Evolutionary conservation across 2,797 vertebrate species (phyloP).

Genomic region (Molossus molossus): DNA sequence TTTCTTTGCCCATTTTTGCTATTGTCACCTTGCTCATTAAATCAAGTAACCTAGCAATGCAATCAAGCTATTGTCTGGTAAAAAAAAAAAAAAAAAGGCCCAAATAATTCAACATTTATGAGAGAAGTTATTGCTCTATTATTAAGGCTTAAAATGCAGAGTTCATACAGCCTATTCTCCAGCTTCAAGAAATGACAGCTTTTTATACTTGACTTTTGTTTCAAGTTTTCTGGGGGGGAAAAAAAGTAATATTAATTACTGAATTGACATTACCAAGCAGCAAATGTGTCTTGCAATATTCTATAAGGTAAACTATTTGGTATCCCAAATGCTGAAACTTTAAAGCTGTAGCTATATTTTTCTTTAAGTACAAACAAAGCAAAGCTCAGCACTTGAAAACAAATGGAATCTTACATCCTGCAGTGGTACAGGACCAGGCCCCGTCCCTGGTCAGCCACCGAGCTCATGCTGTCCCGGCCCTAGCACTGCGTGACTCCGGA

Average conservation of each 20-base stretch:
- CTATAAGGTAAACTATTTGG: neutral
- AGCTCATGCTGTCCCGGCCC: no score
- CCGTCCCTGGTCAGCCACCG: neutral
- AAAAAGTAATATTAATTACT: constrained; percentile 3
- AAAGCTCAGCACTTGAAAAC: neutral
- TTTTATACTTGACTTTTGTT: constrained; percentile 21
- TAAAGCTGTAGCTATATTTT: neutral
- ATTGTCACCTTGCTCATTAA: constrained; percentile 38
- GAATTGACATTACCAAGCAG: neutral
- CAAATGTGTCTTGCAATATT: neutral
- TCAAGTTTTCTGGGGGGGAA: constrained; percentile 2
- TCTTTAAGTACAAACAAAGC: neutral
- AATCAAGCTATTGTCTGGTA: constrained; percentile 49
- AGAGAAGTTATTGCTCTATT: constrained; percentile 56
- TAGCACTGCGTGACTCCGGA: neutral
- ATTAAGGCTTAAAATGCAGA: constrained; percentile 34
- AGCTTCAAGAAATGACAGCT: neutral
- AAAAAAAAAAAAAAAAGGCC: neutral
- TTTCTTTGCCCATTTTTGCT: constrained; percentile 28
- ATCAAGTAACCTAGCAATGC: constrained; percentile 16
- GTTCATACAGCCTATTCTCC: neutral
- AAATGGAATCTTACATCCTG: neutral
- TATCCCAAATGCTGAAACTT: neutral
- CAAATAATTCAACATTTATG: constrained; percentile 6
- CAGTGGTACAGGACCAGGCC: no score